Percentiles rank a stretch among this genome's conserved stretches.
Conservation (phyloP, 2,888 invertebrate genomes). For the Diaprepes abbreviatus region DNA sequence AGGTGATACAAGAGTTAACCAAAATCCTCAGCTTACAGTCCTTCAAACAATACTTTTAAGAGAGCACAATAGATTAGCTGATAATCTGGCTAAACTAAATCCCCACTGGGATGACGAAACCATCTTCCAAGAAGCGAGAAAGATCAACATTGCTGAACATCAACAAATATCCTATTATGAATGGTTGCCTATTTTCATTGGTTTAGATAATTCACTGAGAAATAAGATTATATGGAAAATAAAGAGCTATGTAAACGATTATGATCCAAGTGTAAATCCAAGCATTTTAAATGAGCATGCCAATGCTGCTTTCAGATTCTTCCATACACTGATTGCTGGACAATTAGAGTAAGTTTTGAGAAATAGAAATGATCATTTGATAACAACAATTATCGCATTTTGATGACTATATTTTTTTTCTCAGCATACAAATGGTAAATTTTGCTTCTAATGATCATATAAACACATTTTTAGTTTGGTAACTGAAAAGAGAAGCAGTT, state of each 20-base stretch:
- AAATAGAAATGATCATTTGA: too few species aligned
- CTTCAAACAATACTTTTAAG: conserved; percentile 78
- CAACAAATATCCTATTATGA: conserved; percentile 84
- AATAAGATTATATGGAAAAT: conserved; percentile 76
- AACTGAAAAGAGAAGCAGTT: conserved; percentile 71
- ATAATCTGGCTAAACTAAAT: conserved; percentile 73
- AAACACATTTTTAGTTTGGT: conserved; percentile 72
- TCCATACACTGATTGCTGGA: conserved; percentile 80
- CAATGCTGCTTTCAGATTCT: conserved; percentile 80
- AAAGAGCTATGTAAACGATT: conserved; percentile 76
- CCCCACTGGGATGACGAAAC: conserved; percentile 84
- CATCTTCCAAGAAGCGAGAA: conserved; percentile 79
- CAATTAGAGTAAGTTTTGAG: conserved; percentile 74
- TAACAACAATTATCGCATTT: too few species aligned
- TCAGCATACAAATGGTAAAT: too few species aligned
- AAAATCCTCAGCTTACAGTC: conserved; percentile 79
- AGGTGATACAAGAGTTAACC: conserved; percentile 80
- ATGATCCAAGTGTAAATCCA: conserved; percentile 76
- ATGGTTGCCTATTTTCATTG: conserved; percentile 82
- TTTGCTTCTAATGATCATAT: too few species aligned
- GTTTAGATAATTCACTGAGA: conserved; percentile 74
- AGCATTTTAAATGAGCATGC: conserved; percentile 79
- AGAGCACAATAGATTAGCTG: conserved; percentile 83
- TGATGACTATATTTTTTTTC: too few species aligned
- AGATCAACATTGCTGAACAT: conserved; percentile 77